phyloP scores from a whole-genome alignment of 2,797 vertebrate genomes.

The Gymnoscopelus microlampas region DNA sequence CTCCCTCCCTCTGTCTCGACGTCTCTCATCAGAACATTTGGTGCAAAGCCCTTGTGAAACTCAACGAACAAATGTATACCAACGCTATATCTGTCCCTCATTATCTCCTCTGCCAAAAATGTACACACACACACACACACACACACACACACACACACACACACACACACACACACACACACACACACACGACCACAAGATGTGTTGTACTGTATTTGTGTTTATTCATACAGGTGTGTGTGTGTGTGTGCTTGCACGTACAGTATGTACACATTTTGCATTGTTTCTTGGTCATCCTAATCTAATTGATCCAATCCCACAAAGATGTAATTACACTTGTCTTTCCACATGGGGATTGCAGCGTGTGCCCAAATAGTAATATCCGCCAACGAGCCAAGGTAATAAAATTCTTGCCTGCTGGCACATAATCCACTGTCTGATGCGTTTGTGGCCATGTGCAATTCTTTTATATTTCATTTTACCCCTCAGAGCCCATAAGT shows the following conservation, averaged over 20 bases:
- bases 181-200: neutral
- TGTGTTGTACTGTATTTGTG: neutral
- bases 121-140: neutral
- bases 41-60: neutral
- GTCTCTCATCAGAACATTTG: conserved; percentile 5
- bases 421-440: neutral
- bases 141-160: neutral
- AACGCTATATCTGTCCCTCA: neutral
- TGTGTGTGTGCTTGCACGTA: neutral
- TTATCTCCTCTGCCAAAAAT: neutral
- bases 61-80: neutral
- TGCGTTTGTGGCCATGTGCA: neutral
- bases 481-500: too few relatives aligned
- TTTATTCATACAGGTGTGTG: neutral
- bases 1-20: too few relatives aligned
- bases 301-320: conserved; percentile 9
- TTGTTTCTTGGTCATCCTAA: conserved; percentile 1
- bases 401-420: neutral
- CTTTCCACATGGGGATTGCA: neutral
- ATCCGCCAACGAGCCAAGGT: conserved; percentile 2
- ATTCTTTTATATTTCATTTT: neutral
- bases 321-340: neutral
- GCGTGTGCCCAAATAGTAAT: conserved; percentile 13
- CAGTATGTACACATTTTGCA: neutral
- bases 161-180: neutral